Base-by-base conservation (phyloP, 2,888 invertebrate species). In the Mystacides longicornis region DNA sequence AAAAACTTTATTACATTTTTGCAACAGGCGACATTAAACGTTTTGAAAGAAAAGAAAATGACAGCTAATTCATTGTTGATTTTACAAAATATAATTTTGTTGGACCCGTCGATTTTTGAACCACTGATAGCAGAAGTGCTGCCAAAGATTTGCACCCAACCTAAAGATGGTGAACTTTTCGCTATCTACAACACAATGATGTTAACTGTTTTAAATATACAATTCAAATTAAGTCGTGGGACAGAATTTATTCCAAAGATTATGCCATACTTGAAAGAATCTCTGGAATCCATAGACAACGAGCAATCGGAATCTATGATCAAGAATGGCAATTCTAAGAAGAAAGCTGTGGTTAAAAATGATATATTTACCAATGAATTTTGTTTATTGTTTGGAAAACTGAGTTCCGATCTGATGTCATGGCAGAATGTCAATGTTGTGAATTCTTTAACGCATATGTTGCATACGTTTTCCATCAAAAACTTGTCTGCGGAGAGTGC, bases 201-300 rank as follows among this genome's bases (percentile, higher is more conserved):
- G 7, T 74, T 73, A 59, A 72, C 66, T 49, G 64, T 77, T 20
- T 37, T 76, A n/a, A 71, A 75, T 65, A 72, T 68, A 21, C 60
- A 74, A 18, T 77, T 74, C 56, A 77, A 77, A 68, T 59, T 77
- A 1, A 75, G 76, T 53, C 66, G 71, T 61, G 77, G 77, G 0
- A 68, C 67, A 3, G 60, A 65, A 19, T 77, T 77, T 62, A 47
- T 77, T 1, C 69, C 65, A 27, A 68, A 73, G 65, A 69, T 76
- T 51, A 65, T 77, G 64, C 73, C 75, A 61, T 63, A 65, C 20
- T 57, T 76, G 4, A 75, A 74, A 64, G 51, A 62, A 1, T 62
- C 64, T 62, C 66, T 77, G 50, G 74, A 75, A 64, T 63, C 66
- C 56, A 54, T 64, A 59, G 72, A 77, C 63, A 68, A 69, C 51